A percentile compares a stretch with the other conserved stretches of the same genome.
Evolutionary conservation across 2,113 vertebrate species (phyloP).

Genomic region (Oncorhynchus mykiss): DNA sequence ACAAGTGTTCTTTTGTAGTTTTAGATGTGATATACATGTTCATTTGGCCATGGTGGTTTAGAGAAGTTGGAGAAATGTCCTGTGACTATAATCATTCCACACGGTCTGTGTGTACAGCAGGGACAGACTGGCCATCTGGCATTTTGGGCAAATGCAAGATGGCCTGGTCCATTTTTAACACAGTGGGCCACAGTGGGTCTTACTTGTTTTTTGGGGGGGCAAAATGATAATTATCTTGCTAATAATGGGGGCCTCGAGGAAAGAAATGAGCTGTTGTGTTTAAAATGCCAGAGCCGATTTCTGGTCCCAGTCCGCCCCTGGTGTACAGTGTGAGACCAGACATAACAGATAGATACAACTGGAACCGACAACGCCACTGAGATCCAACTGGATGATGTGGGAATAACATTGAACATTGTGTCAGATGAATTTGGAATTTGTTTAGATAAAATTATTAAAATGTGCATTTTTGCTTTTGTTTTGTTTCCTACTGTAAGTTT

Average conservation of each 20-base stretch:
- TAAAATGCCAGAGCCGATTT: no score
- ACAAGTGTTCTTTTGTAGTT: constrained; percentile 54
- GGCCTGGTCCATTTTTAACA: no score
- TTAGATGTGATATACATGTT: constrained; percentile 35
- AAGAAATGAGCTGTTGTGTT: no score
- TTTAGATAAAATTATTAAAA: constrained; percentile 31
- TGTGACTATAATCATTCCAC: constrained; percentile 16
- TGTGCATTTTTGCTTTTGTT: constrained; percentile 54
- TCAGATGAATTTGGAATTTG: neutral
- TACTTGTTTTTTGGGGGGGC: no score
- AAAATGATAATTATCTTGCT: no score
- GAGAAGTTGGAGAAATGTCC: constrained; percentile 1
- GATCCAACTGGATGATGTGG: constrained; percentile 4
- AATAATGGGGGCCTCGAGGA: no score
- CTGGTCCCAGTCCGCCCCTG: no score
- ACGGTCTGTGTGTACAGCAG: constrained; percentile 4
- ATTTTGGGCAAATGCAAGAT: no score
- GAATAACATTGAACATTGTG: neutral
- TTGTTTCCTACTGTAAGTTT: constrained; percentile 55
- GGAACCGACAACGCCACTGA: neutral
- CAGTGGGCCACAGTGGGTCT: no score
- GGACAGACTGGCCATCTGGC: no score
- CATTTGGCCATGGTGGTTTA: constrained; percentile 23
- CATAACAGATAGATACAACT: neutral
- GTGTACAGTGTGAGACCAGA: neutral